A percentile compares a stretch with the other conserved stretches of the same genome.
phyloP scores from a whole-genome alignment of 2,113 vertebrate genomes.

The Eretmochelys imbricata region DNA sequence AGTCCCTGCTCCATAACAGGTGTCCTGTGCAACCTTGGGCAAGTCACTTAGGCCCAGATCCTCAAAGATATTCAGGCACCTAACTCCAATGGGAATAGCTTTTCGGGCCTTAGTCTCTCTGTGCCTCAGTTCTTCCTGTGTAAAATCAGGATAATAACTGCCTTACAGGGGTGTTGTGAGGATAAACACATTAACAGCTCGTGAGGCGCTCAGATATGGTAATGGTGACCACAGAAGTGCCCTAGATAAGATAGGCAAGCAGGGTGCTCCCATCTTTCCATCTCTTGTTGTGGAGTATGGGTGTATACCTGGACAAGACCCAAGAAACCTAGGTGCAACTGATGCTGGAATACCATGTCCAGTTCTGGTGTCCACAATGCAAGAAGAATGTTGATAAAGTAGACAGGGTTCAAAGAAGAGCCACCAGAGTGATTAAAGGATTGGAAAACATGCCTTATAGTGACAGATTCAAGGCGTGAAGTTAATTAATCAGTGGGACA shows the following conservation, averaged over 20 bases:
- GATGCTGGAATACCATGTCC: no score
- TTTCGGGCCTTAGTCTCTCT: neutral
- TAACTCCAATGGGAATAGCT: neutral
- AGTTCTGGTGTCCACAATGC: no score
- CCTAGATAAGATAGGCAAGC: neutral
- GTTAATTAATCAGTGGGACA: no score
- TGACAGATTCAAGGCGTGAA: no score
- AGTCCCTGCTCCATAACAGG: neutral
- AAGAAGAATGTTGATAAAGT: no score
- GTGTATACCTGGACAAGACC: neutral
- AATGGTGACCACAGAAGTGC: neutral
- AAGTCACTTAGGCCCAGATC: neutral
- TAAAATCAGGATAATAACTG: neutral
- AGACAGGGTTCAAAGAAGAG: no score
- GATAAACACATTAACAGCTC: no score
- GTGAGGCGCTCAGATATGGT: neutral
- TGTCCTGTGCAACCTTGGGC: neutral
- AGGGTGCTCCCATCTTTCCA: neutral
- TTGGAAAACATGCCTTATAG: no score
- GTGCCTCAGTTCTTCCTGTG: neutral
- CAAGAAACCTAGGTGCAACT: no score
- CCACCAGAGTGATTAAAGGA: no score
- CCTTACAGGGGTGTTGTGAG: neutral
- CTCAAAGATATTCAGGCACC: neutral
- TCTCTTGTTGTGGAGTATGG: neutral